phyloP scores from a whole-genome alignment of 2,113 vertebrate genomes.

The Dascyllus trimaculatus region DNA sequence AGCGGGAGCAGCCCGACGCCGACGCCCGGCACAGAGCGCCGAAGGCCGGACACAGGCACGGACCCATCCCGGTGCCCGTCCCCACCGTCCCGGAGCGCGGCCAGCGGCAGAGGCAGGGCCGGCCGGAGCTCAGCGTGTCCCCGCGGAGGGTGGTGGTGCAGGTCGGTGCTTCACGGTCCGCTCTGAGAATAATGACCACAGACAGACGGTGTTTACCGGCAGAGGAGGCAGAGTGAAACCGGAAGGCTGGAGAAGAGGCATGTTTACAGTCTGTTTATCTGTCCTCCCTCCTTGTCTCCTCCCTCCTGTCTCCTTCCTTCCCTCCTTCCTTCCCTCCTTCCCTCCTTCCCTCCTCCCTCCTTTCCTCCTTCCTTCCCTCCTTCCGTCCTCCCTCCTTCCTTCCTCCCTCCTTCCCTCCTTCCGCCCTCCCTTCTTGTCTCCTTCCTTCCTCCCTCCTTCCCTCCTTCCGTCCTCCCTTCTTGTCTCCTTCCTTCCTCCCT shows the following conservation, averaged over 20 bases:
- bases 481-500: too few species aligned
- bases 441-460: background rate
- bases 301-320: too few species aligned
- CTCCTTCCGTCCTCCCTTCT: too few species aligned
- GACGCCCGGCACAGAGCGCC: conserved; percentile 56
- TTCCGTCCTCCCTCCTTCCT: conserved; percentile 5
- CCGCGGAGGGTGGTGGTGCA: conserved; percentile 90
- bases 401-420: too few species aligned
- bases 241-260: too few species aligned
- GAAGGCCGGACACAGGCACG: conserved; percentile 65
- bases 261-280: too few species aligned
- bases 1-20: conserved; percentile 78
- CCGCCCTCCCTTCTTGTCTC: too few species aligned
- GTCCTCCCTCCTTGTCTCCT: too few species aligned
- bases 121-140: conserved; percentile 82
- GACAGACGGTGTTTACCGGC: too few species aligned
- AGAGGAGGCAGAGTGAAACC: too few species aligned
- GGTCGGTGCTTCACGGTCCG: conserved; percentile 17
- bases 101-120: conserved; percentile 47
- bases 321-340: background rate
- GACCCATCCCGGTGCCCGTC: conserved; percentile 83
- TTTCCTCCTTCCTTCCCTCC: background rate
- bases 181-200: too few species aligned
- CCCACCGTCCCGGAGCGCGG: conserved; percentile 78
- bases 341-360: background rate